A percentile compares a stretch with the other conserved stretches of the same genome.
phyloP scores from a whole-genome alignment of 2,797 vertebrate genomes.

The Gymnothorax reevesii region DNA sequence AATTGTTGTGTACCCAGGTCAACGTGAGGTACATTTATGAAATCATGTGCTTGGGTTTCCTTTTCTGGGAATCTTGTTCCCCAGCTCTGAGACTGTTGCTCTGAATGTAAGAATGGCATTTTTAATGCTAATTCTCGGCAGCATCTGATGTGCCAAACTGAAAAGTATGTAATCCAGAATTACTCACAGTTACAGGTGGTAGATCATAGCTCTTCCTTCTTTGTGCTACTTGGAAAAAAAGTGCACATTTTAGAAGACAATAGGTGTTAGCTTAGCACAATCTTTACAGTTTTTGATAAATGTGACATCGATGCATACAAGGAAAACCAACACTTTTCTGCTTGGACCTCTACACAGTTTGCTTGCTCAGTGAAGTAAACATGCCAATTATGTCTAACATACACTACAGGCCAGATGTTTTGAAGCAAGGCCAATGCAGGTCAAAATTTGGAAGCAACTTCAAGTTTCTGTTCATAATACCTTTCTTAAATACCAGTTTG shows the following conservation, averaged over 20 bases:
- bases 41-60: not conserved
- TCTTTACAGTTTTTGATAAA: slow-evolving; percentile 41
- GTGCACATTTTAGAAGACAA: slow-evolving; percentile 53
- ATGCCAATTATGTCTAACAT: no score
- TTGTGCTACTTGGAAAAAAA: slow-evolving; percentile 52
- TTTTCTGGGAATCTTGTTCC: not conserved
- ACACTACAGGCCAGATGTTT: no score
- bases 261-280: slow-evolving; percentile 55
- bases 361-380: not conserved
- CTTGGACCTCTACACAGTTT: not conserved
- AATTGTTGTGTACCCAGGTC: no score
- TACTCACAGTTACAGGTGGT: slow-evolving; percentile 73
- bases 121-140: not conserved
- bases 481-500: no score
- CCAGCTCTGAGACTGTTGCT: not conserved
- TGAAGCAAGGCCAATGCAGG: no score
- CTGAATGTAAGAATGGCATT: no score
- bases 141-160: not conserved
- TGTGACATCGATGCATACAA: slow-evolving; percentile 31
- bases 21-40: no score
- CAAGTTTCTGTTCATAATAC: no score
- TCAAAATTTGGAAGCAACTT: no score
- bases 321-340: not conserved
- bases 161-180: slow-evolving; percentile 29
- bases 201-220: slow-evolving; percentile 56